Evolutionary conservation across 2,113 vertebrate genomes (phyloP), one percentile per base, ranked within the genome.

Genomic region (Panurus biarmicus): DNA sequence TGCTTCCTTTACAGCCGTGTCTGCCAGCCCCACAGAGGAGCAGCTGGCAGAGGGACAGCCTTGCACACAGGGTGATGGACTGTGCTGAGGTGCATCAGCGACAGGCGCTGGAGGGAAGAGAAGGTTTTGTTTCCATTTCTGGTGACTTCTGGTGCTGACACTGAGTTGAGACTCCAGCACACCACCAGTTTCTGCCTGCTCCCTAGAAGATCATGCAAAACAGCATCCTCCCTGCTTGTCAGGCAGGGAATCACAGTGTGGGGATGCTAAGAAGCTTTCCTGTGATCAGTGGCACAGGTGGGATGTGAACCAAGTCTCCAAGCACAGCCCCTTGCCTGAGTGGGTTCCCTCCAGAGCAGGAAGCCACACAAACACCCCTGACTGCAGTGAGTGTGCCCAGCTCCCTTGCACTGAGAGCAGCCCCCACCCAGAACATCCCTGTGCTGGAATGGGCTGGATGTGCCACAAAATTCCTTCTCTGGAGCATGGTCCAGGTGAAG

Each of bases 401-500:
- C 35, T 40, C 8, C 58, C 15, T 69, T 25, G 57, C 77, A 21
- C 40, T 10, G 66, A 38, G 44, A 40, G 5, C 54, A 69, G 51
- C 31, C 6, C 62, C 45, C 23, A 13, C 1, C 1, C 28, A 36
- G 31, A 14, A 2, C 11, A 42, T 8, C 45, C 11, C 1, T 2
- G 0, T 0, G 0, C 51, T 44, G 58, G 29, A 76, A 77, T 2
- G 26, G 51, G 56, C 11, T 44, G 36, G 13, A 21, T 8, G 20
- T 18, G 51, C 33, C 75, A 33, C 40, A 57, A 10, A 65, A 25
- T 31, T 92, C 40, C 82, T 69, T 24, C 57, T 69, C 76, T 65
- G 75, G 26, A 90, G 35, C 47, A 4, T 2, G 7, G 44, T 16
- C 48, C n/a, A 14, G 24, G 45, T 0, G 0, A 22, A 14, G 40